Base-by-base conservation (phyloP, 2,888 invertebrate genomes). In the Trachelus troglodyta region DNA sequence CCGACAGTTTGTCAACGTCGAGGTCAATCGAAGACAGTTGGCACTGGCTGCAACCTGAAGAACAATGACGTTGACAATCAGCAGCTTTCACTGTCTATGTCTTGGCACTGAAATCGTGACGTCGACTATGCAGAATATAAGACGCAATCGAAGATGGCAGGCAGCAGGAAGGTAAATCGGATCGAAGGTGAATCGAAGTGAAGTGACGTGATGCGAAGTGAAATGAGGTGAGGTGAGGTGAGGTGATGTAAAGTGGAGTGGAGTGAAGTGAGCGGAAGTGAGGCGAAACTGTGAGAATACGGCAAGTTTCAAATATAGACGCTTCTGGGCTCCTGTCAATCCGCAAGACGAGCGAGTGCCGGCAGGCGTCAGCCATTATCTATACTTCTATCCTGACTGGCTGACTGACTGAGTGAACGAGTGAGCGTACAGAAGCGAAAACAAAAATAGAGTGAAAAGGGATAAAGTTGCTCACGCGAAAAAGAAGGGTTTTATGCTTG, bases 281-380 rank as follows among this genome's bases (percentile, higher is more conserved):
- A 56, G 56, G 56, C 56, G 56, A 56, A 56, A 56, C 56, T 56
- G 56, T 9, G 23, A 56, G 56, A 23, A 56, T 56, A 56, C 23
- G 56, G 9, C 56, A 56, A 82, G 79, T 84, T 82, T 81, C 81
- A 69, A 83, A 80, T 77, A 79, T 81, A 80, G 81, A 73, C 11
- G 81, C 77, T 76, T 77, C 35, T 34, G 11, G n/a, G 34, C 81
- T 79, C 76, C 80, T 83, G 85, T 85, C 86, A 82, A 80, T 82
- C 82, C 78, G 73, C 75, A 40, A 78, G 74, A 77, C 34, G 75
- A 71, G 77, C 69, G 78, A 76, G 75, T 74, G n/a, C 76, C 69
- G 34, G 77, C 77, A 80, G 78, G 30, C 74, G 68, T 71, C 75
- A 74, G 75, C 84, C 83, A 86, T 86, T 85, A 87, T 84, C 86